phyloP scores from a whole-genome alignment of 2,797 vertebrate species.

The Mus caroli region DNA sequence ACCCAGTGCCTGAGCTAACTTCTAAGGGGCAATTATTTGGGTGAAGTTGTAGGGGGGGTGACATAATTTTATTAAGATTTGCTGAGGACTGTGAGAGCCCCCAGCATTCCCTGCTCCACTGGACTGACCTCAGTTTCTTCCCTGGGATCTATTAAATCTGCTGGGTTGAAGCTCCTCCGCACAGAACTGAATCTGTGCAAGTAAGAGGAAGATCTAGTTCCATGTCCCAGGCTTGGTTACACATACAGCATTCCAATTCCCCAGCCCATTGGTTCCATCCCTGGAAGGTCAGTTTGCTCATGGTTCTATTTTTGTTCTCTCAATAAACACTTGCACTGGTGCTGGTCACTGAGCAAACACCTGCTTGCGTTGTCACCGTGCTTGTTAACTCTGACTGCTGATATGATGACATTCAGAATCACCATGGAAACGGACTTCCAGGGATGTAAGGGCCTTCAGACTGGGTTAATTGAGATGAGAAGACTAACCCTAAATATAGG shows the following conservation, averaged over 20 bases:
- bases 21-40: background rate
- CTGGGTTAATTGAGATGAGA: background rate
- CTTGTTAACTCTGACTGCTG: background rate
- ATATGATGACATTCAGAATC: background rate
- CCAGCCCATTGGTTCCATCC: background rate
- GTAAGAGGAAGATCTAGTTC: background rate
- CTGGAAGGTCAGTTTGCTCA: background rate
- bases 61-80: background rate
- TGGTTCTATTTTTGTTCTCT: constrained; percentile 1
- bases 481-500: background rate
- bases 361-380: background rate
- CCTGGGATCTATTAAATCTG: background rate
- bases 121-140: background rate
- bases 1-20: background rate
- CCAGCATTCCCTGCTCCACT: background rate
- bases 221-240: background rate
- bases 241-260: background rate
- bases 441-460: background rate
- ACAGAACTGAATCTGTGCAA: background rate
- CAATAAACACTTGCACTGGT: background rate
- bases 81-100: background rate
- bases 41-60: background rate
- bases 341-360: constrained; percentile 9
- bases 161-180: background rate
- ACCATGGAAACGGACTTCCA: background rate